Percentiles rank a stretch among this genome's conserved stretches.
phyloP scores from a whole-genome alignment of 2,797 vertebrate genomes.

The Ctenosaura bakeri region DNA sequence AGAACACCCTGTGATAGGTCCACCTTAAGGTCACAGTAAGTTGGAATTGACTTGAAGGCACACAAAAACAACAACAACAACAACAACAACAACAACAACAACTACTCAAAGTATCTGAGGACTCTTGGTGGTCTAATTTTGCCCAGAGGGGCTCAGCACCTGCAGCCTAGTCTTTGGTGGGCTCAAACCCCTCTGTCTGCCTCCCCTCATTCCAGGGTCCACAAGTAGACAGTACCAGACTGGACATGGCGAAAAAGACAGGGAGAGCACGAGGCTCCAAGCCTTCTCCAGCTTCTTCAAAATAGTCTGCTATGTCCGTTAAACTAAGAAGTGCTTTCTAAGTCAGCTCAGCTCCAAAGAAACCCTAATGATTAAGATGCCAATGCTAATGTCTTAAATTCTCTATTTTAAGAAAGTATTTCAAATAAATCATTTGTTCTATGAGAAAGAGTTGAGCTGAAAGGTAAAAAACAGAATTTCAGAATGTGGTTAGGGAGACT shows the following conservation, averaged over 20 bases:
- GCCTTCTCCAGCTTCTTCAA: neutral
- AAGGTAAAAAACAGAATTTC: constrained; percentile 60
- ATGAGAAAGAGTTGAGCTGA: constrained; percentile 60
- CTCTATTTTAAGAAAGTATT: constrained; percentile 59
- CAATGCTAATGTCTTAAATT: constrained; percentile 65
- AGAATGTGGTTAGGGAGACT: constrained; percentile 72
- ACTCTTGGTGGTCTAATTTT: too few species aligned
- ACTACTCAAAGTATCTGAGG: too few species aligned
- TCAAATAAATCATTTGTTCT: constrained; percentile 70
- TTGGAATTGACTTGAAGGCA: too few species aligned
- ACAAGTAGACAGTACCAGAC: neutral
- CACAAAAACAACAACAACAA: too few species aligned
- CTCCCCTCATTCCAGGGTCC: neutral
- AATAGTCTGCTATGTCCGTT: neutral
- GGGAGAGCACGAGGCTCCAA: neutral
- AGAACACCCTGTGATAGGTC: too few species aligned
- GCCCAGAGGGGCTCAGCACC: too few species aligned
- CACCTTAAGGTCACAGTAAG: too few species aligned
- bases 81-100: too few species aligned
- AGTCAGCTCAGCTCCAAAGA: constrained; percentile 34
- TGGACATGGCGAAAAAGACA: neutral
- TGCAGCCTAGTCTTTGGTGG: too few species aligned
- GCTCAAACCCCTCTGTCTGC: too few species aligned
- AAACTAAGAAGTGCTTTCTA: neutral
- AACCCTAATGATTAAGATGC: constrained; percentile 49